phyloP scores from a whole-genome alignment of 2,888 invertebrate species.

The Metallyticus violacea region DNA sequence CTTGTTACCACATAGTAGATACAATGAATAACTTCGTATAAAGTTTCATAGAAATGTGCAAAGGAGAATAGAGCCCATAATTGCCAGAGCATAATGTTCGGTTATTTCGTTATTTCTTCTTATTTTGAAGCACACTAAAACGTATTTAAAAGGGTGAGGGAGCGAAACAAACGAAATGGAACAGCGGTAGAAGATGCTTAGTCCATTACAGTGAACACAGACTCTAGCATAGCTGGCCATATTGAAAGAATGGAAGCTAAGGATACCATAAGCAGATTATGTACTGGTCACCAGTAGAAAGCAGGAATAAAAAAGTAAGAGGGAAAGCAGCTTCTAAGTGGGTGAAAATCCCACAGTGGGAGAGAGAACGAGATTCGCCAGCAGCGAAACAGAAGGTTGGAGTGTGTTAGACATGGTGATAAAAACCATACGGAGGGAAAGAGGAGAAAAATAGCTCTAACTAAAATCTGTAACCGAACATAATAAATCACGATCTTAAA shows the following conservation, averaged over 20 bases:
- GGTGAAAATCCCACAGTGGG: background rate
- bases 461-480: background rate
- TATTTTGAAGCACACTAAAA: no score
- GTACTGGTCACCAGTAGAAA: background rate
- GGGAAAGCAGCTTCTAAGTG: background rate
- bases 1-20: no score
- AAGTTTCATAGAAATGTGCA: no score
- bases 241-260: background rate
- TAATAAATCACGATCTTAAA: background rate
- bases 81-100: no score
- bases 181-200: no score
- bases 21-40: no score
- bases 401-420: background rate
- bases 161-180: no score
- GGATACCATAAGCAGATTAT: background rate
- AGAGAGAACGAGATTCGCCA: background rate
- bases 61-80: no score
- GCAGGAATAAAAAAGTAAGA: background rate
- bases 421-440: background rate
- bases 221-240: background rate
- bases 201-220: background rate
- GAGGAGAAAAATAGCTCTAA: background rate
- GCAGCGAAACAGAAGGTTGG: background rate
- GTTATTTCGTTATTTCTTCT: no score
- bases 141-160: no score